Conservation (phyloP, 2,888 invertebrate genomes). For the Stramonita haemastoma region DNA sequence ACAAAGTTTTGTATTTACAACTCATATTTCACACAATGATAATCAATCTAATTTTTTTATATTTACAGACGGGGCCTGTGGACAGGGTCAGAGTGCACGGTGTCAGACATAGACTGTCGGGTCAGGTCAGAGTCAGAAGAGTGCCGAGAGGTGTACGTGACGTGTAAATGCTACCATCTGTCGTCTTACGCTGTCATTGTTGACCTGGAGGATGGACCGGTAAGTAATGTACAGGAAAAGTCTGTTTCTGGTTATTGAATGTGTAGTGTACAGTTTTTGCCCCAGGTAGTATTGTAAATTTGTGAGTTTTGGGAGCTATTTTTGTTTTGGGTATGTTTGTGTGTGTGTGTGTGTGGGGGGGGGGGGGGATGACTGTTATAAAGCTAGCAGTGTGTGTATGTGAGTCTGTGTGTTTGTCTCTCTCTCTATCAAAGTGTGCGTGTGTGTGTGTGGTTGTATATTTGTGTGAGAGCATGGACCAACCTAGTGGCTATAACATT, state of each 20-base stretch:
- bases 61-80: conserved; percentile 81
- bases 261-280: neutral
- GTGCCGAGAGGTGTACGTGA: conserved; percentile 80
- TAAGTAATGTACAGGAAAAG: neutral
- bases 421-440: no score
- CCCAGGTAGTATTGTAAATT: neutral
- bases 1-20: no score
- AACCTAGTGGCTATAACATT: no score
- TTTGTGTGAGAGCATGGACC: no score
- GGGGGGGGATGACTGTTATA: no score
- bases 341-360: no score
- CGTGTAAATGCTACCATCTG: conserved; percentile 94
- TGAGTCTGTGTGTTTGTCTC: no score
- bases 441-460: no score
- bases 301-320: no score
- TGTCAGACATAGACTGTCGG: conserved; percentile 80
- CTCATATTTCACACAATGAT: no score
- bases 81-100: conserved; percentile 93
- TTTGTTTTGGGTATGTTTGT: no score
- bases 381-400: no score
- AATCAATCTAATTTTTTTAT: neutral
- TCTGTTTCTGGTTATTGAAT: neutral
- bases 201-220: conserved; percentile 86
- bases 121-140: conserved; percentile 48
- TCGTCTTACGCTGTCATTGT: conserved; percentile 93